phyloP scores from a whole-genome alignment of 2,797 vertebrate genomes.

The Lycodopsis pacificus region DNA sequence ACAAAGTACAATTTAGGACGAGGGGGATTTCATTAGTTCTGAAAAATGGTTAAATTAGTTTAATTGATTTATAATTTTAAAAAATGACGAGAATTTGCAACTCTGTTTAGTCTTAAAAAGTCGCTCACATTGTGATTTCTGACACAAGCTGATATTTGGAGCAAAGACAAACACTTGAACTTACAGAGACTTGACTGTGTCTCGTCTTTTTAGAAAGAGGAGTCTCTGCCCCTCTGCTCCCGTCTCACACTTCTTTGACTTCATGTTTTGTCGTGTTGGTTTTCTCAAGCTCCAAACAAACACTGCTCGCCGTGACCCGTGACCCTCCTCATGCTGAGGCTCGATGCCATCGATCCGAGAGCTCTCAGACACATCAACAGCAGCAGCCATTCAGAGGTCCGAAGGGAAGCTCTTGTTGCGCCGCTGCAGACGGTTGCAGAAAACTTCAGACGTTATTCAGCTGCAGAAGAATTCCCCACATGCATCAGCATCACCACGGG shows the following conservation, averaged over 20 bases:
- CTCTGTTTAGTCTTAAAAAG: not conserved
- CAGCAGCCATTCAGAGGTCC: constrained; percentile 2
- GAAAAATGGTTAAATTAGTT: no score
- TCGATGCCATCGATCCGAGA: constrained; percentile 44
- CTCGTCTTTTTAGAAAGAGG: not conserved
- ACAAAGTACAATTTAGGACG: no score
- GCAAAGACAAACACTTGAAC: not conserved
- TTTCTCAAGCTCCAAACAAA: constrained; percentile 1
- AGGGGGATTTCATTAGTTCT: no score
- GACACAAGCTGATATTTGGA: not conserved
- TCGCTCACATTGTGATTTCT: not conserved
- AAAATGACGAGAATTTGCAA: no score
- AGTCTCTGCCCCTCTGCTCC: not conserved
- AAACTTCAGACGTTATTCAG: not conserved
- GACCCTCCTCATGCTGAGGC: not conserved
- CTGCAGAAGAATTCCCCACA: not conserved
- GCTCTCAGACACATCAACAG: constrained; percentile 41
- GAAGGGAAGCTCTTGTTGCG: not conserved
- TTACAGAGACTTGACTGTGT: not conserved
- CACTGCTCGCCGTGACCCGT: not conserved
- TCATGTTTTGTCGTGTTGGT: not conserved
- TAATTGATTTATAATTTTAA: no score
- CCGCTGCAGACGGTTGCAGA: not conserved
- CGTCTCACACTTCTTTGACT: not conserved
- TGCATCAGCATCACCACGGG: not conserved